Base-by-base conservation (phyloP, 1,140 invertebrate species). In the Cydia amplana region DNA sequence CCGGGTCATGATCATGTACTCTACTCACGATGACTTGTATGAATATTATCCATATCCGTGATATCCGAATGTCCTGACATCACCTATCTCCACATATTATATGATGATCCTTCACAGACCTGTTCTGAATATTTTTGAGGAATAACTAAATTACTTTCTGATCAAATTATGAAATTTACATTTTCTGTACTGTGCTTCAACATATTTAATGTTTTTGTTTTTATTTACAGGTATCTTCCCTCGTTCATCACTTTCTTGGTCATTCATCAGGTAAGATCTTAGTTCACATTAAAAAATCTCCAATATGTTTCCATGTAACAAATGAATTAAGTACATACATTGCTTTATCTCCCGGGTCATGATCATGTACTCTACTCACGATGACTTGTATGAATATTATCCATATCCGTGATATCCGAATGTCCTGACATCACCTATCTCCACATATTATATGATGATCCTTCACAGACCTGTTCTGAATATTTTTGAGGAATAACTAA, bases 381-480 rank as follows among this genome's bases (percentile, higher is more conserved):
- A 51, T 51, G 6, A 18, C 14, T n/a, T 51, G 5, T 51, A 46
- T 14, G 2, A 46, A n/a, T 3, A 46, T 49, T n/a, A 60, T 60
- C 51, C n/a, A n/a, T n/a, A n/a, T n/a, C n/a, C n/a, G n/a, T n/a
- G n/a, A n/a, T n/a, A n/a, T n/a, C 25, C 49, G 14, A 6, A 32
- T 32, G 5, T 6, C 32, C 32, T 32, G 32, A 4, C 32, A 32
- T 32, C 25, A 25, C 1, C 3, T 3, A 25, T 25, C 25, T n/a
- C n/a, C n/a, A n/a, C n/a, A n/a, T n/a, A n/a, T n/a, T n/a, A n/a
- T 43, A 73, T 73, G 36, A 73, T 73, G 72, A 51, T 18, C 72
- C 46, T 67, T 67, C 43, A 76, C 79, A 82, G 78, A 82, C 78
- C 79, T 80, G 79, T 82, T 80, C 80, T 78, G 78, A 81, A 40